Percentiles rank a stretch among this genome's conserved stretches.
Evolutionary conservation across 1,140 invertebrate genomes (phyloP).

Genomic region (Lepidurus arcticus): DNA sequence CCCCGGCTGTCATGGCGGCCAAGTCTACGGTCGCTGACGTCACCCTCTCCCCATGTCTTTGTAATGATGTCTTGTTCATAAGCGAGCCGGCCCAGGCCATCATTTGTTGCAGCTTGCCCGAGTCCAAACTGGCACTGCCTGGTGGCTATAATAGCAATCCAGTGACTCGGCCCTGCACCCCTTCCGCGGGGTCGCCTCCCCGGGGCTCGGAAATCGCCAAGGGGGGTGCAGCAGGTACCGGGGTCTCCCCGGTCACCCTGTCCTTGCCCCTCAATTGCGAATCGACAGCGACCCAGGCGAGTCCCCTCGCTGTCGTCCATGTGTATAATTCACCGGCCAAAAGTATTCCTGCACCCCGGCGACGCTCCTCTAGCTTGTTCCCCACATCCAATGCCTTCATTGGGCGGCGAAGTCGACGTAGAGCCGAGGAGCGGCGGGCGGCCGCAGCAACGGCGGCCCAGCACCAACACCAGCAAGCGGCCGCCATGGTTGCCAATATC

Average conservation of each 20-base stretch:
- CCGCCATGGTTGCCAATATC: neutral
- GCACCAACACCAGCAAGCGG: neutral
- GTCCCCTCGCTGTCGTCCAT: neutral
- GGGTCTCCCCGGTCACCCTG: neutral
- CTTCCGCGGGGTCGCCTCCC: neutral
- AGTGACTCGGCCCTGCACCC: neutral
- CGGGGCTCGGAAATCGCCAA: too few species aligned
- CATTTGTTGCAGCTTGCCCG: neutral
- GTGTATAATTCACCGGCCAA: conserved; percentile 32
- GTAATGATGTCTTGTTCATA: neutral
- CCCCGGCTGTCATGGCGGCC: neutral
- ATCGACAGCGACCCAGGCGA: neutral
- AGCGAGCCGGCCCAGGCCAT: neutral
- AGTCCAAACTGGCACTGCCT: neutral
- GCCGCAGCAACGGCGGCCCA: neutral
- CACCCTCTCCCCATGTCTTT: neutral
- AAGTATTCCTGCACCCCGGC: conserved; percentile 25
- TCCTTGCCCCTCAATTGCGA: neutral
- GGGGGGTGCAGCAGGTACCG: neutral
- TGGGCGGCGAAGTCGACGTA: conserved; percentile 36
- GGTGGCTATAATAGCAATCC: neutral
- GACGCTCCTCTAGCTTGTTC: conserved; percentile 33
- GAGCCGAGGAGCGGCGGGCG: conserved; percentile 26
- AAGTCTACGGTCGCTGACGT: neutral
- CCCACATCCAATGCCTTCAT: conserved; percentile 36